Base-by-base conservation (phyloP, 1,140 invertebrate species). In the Aphaenogaster rudis region DNA sequence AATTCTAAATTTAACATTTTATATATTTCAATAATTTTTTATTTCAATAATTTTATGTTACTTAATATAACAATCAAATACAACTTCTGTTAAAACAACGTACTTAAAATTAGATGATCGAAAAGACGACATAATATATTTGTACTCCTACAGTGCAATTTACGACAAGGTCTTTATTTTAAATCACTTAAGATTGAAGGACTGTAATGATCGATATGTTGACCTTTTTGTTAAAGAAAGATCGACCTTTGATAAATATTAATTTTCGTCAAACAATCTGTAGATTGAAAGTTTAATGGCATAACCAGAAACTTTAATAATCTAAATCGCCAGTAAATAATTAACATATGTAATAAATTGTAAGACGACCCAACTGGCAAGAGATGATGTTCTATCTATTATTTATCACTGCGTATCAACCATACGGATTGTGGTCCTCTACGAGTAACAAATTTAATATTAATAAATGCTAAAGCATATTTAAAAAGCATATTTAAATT, bases 211-310 rank as follows among this genome's bases (percentile, higher is more conserved):
- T 48, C 42, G 17, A 45, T 78, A 77, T 39, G 33, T 21, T 54
- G 17, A 36, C 8, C 45, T 42, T 39, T 61, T 33, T 15, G 54
- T 48, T 36, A 48, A 48, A 48, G 2, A 78, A 64, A 48, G 15
- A 63, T 78, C 21, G 15, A 45, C 2, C 21, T 42, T 45, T 39
- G n/a, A 21, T 57, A 33, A 77, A 63, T 77, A 61, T 78, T 61
- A 15, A 78, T 5, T 78, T 63, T 63, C 21, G 4, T 78, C 39
- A 63, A 77, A 77, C 54, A 61, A 78, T 45, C 42, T 59, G 13
- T 17, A 39, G 21, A 59, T 61, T 33, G 8, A 21, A 48, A 64
- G 42, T 63, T 78, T 45, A 63, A 78, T 15, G 48, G 15, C 13
- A 52, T 21, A 28, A 21, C 21, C 21, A 21, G 21, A 21, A 21